These are phyloP conservation scores for Agrochola litura DNA, from an alignment of 2,888 invertebrate genomes.

Conservation along the genomic window DNA sequence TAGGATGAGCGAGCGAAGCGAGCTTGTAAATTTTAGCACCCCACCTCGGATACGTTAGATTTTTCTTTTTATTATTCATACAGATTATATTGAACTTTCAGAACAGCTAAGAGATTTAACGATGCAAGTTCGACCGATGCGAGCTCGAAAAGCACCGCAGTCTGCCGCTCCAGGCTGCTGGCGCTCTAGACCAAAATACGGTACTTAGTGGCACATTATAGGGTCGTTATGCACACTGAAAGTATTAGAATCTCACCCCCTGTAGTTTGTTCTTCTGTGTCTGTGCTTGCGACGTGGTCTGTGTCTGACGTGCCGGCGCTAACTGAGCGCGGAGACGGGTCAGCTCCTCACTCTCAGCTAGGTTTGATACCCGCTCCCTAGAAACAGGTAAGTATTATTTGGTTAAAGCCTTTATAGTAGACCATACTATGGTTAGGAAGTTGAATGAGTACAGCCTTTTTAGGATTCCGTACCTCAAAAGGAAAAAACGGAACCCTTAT, in stretches of 20 bases:
- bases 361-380: slow-evolving; percentile 89
- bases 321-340: slow-evolving; percentile 84
- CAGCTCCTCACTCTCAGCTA: slow-evolving; percentile 87
- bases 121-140: too few relatives aligned
- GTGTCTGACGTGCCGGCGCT: slow-evolving; percentile 87
- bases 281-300: slow-evolving; percentile 71
- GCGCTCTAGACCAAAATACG: too few relatives aligned
- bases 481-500: too few relatives aligned
- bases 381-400: slow-evolving; percentile 65
- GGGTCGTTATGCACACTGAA: not conserved
- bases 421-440: not conserved
- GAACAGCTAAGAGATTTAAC: too few relatives aligned
- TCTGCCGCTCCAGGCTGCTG: too few relatives aligned
- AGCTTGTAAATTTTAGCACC: too few relatives aligned
- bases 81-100: too few relatives aligned
- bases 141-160: not conserved
- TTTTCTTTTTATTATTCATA: too few relatives aligned
- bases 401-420: not conserved
- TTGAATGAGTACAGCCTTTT: not conserved
- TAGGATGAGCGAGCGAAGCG: too few relatives aligned
- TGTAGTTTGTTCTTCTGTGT: slow-evolving; percentile 86
- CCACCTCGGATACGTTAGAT: too few relatives aligned
- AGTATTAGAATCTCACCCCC: slow-evolving; percentile 76
- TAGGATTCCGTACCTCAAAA: too few relatives aligned
- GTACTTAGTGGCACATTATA: not conserved